These are phyloP conservation scores for Mesaphorura yosii DNA, from an alignment of 1,140 invertebrate genomes.

Conservation along the genomic window DNA sequence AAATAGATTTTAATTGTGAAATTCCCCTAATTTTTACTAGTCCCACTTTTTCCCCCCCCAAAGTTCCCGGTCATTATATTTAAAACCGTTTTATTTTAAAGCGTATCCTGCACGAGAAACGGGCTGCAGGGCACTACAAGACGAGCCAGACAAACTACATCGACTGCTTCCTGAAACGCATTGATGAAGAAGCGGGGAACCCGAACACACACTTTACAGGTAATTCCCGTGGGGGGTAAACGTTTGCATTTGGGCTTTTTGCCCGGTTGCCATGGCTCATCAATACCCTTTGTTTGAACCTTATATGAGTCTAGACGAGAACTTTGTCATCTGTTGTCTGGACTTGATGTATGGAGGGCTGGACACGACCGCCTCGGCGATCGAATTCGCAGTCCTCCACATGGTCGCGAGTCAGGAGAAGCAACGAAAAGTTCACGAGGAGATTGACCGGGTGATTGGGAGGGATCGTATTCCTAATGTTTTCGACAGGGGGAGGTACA, in stretches of 20 bases:
- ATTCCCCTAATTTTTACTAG: too few species aligned
- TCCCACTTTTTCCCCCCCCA: neutral
- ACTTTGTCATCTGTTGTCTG: neutral
- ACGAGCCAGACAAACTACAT: constrained; percentile 2
- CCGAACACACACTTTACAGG: neutral
- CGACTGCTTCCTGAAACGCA: neutral
- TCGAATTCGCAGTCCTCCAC: constrained; percentile 6
- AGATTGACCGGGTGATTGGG: constrained; percentile 6
- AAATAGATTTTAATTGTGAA: too few species aligned
- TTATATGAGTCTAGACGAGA: too few species aligned
- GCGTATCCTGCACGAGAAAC: neutral
- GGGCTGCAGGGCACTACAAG: neutral
- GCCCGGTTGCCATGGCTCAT: too few species aligned
- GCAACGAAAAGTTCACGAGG: constrained; percentile 3
- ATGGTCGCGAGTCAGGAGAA: neutral
- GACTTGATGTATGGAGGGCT: constrained; percentile 4
- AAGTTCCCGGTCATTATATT: neutral
- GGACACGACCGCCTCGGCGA: constrained; percentile 1
- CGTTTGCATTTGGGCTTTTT: too few species aligned
- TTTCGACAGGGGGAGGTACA: too few species aligned
- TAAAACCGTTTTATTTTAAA: neutral
- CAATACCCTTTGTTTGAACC: too few species aligned
- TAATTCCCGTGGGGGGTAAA: too few species aligned
- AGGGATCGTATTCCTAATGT: constrained; percentile 5
- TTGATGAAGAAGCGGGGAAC: constrained; percentile 3